phyloP scores from a whole-genome alignment of 2,888 invertebrate genomes.

The Sphecodes monilicornis region DNA sequence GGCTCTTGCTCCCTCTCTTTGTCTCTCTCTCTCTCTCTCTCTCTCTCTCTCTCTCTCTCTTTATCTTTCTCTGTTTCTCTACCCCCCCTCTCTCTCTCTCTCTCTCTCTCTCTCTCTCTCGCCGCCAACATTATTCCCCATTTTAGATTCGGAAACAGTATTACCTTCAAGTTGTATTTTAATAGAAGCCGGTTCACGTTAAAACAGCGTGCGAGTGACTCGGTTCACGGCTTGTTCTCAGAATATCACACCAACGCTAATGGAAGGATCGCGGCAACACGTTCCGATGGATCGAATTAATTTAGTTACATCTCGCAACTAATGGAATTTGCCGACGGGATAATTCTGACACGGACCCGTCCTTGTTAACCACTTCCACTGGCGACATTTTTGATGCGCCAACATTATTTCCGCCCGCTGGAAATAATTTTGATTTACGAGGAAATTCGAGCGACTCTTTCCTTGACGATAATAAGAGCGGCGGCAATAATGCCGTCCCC shows the following conservation, averaged over 20 bases:
- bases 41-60: not conserved
- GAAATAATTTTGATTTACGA: not conserved
- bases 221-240: constrained; percentile 11
- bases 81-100: too few species aligned
- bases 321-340: constrained; percentile 7
- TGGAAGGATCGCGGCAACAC: constrained; percentile 30
- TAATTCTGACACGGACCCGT: not conserved
- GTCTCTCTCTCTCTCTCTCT: not conserved
- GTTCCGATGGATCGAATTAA: not conserved
- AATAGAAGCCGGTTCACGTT: constrained; percentile 48
- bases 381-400: not conserved
- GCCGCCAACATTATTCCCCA: too few species aligned
- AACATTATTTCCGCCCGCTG: not conserved
- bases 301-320: not conserved
- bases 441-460: not conserved
- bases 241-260: constrained; percentile 46
- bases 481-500: not conserved
- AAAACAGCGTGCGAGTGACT: constrained; percentile 6
- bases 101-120: too few species aligned
- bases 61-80: too few species aligned
- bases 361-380: not conserved
- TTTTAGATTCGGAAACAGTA: constrained; percentile 30
- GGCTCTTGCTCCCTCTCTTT: not conserved
- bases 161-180: constrained; percentile 38
- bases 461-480: not conserved